A percentile compares a stretch with the other conserved stretches of the same genome.
These are phyloP conservation scores for Propithecus deckenii DNA, from an alignment of 2,797 vertebrate genomes.

Conservation along the genomic window DNA sequence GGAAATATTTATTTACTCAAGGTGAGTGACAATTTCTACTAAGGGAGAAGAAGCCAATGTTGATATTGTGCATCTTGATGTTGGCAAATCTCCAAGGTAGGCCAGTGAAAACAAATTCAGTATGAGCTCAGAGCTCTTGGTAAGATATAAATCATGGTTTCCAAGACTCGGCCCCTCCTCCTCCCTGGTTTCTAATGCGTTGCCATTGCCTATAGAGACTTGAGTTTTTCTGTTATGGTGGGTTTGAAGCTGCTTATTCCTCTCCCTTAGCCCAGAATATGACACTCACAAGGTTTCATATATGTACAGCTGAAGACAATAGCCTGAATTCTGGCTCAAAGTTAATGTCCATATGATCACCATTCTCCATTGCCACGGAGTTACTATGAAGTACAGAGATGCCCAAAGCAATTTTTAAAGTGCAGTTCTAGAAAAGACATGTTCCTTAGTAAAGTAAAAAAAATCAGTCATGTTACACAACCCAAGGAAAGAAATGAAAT, in stretches of 20 bases:
- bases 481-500: background rate
- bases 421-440: background rate
- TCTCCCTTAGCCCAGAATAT: background rate
- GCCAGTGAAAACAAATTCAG: background rate
- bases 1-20: constrained; percentile 19
- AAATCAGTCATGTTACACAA: background rate
- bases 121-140: background rate
- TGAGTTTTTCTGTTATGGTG: background rate
- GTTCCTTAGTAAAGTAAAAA: background rate
- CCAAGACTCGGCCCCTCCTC: background rate
- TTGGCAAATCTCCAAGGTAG: background rate
- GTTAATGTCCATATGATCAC: background rate
- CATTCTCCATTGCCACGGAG: background rate
- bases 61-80: fast-evolving
- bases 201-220: background rate
- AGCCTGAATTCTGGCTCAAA: background rate
- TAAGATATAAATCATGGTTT: background rate
- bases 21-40: background rate
- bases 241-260: background rate
- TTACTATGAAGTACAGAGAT: background rate
- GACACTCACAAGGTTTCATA: background rate
- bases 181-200: background rate
- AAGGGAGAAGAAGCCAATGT: background rate
- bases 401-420: background rate
- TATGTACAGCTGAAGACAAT: background rate